A percentile compares a stretch with the other conserved stretches of the same genome.
These are phyloP conservation scores for Eupeodes latifasciatus DNA, from an alignment of 2,888 invertebrate species.

Conservation along the genomic window DNA sequence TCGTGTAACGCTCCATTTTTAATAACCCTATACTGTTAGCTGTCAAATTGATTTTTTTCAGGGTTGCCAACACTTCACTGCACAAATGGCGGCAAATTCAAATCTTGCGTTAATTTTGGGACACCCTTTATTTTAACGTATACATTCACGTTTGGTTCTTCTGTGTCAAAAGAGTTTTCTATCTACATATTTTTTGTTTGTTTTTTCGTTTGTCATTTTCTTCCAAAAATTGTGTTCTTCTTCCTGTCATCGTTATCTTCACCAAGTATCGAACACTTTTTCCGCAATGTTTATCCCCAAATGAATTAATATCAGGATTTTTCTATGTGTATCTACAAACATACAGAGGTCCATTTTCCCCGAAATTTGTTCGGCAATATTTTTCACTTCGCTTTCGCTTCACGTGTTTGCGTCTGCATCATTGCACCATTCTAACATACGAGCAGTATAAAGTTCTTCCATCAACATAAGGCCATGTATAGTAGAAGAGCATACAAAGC, in stretches of 20 bases:
- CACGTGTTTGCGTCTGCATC: conserved; percentile 16
- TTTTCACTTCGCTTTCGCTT: neutral
- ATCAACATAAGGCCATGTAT: conserved; percentile 53
- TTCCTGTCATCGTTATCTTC: conserved; percentile 57
- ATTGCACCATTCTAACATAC: conserved; percentile 21
- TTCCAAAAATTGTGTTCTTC: neutral
- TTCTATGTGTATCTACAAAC: neutral
- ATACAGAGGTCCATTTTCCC: conserved; percentile 16
- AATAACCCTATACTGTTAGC: too few relatives aligned
- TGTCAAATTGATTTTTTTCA: too few relatives aligned
- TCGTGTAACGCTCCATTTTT: too few relatives aligned
- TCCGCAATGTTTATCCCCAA: conserved; percentile 72
- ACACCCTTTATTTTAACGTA: too few relatives aligned
- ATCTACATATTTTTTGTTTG: too few relatives aligned
- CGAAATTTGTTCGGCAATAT: conserved; percentile 35
- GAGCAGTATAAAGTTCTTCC: conserved; percentile 61
- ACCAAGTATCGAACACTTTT: conserved; percentile 34
- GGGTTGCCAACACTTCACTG: too few relatives aligned
- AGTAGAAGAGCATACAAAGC: conserved; percentile 46
- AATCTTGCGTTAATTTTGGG: too few relatives aligned
- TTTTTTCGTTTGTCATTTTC: too few relatives aligned
- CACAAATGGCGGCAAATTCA: too few relatives aligned
- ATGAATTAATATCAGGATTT: conserved; percentile 64
- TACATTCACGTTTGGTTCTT: too few relatives aligned
- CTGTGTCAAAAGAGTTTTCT: too few relatives aligned